These are phyloP conservation scores for Portevinia maculata DNA, from an alignment of 2,888 invertebrate genomes.

Conservation along the genomic window DNA sequence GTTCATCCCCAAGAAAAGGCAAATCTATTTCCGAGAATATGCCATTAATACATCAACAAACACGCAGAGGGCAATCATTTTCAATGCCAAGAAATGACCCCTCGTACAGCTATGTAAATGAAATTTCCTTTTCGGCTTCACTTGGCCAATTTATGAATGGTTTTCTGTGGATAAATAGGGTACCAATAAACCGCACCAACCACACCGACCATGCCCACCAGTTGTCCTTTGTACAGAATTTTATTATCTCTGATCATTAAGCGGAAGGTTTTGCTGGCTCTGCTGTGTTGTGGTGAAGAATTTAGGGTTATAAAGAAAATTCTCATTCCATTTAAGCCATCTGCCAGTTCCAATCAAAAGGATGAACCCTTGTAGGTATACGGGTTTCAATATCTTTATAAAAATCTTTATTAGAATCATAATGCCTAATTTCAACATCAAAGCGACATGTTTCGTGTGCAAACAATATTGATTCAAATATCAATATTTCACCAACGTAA, in stretches of 20 bases:
- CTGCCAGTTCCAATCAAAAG: conserved; percentile 33
- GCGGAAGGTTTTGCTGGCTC: conserved; percentile 7
- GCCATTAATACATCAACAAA: conserved; percentile 18
- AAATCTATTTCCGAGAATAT: not conserved
- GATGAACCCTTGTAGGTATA: conserved; percentile 31
- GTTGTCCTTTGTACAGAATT: not conserved
- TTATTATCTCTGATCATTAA: conserved; percentile 4
- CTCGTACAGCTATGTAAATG: conserved; percentile 35
- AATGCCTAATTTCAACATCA: conserved; percentile 55
- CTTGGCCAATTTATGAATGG: conserved; percentile 45
- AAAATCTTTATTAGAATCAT: not conserved
- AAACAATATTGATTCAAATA: conserved; percentile 43
- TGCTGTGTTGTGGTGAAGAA: conserved; percentile 2
- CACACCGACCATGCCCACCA: conserved; percentile 10
- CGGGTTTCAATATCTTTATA: conserved; percentile 1
- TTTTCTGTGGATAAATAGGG: conserved; percentile 48
- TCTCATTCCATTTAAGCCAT: conserved; percentile 24
- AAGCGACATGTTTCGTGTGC: conserved; percentile 48
- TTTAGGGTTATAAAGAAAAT: conserved; percentile 37
- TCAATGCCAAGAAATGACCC: conserved; percentile 18
- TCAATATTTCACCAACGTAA: conserved; percentile 49
- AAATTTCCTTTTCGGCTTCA: conserved; percentile 47
- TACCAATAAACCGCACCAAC: conserved; percentile 52
- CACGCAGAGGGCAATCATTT: conserved; percentile 48
- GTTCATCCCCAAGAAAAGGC: not conserved